phyloP scores from a whole-genome alignment of 2,797 vertebrate genomes.

The Chaetodon trifasciatus region DNA sequence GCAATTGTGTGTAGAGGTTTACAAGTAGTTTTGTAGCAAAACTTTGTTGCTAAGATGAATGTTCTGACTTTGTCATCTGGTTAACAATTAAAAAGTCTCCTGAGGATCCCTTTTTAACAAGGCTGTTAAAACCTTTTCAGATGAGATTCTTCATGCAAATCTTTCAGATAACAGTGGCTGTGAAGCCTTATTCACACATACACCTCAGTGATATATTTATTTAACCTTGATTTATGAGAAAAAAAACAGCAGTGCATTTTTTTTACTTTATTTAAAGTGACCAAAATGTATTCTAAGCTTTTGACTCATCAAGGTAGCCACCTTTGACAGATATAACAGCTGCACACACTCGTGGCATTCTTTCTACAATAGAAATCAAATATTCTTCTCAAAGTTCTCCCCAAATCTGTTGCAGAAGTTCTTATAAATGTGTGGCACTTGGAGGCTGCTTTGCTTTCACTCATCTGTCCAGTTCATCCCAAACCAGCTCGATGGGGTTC shows the following conservation, averaged over 20 bases:
- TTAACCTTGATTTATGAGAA: background rate
- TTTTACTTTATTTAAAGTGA: conserved; percentile 53
- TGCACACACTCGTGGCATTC: no score
- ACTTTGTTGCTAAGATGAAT: background rate
- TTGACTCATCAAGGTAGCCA: no score
- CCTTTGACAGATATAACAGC: no score
- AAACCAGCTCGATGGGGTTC: no score
- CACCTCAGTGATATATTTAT: background rate
- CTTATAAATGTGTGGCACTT: no score
- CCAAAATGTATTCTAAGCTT: no score
- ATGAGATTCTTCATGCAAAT: background rate
- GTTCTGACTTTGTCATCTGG: background rate
- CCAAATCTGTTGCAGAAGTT: no score
- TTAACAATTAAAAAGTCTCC: background rate
- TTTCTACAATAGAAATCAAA: no score
- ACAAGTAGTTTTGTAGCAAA: conserved; percentile 32
- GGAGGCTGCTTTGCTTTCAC: no score
- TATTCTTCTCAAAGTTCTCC: no score
- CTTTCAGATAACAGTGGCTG: background rate
- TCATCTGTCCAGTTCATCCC: no score
- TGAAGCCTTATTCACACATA: background rate
- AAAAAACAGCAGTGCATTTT: background rate
- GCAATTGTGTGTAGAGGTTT: conserved; percentile 16
- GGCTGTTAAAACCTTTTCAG: background rate
- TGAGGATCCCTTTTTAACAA: background rate